A percentile compares a stretch with the other conserved stretches of the same genome.
phyloP scores from a whole-genome alignment of 1,140 invertebrate species.

The Delia radicum region DNA sequence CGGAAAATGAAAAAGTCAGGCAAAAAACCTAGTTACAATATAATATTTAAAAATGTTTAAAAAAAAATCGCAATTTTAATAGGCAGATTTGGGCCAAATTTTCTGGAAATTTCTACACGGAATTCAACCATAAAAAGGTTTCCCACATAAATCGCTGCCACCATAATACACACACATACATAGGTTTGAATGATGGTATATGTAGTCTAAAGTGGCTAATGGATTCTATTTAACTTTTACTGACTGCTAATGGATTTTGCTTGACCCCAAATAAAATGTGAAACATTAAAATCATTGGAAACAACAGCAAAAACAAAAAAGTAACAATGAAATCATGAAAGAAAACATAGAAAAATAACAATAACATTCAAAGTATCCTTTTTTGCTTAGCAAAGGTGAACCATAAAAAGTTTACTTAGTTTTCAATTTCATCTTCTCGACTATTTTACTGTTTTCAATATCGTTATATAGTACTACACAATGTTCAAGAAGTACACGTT shows the following conservation, averaged over 20 bases:
- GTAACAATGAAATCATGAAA: slow-evolving; percentile 33
- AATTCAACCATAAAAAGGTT: too few species aligned
- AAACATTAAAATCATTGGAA: not conserved
- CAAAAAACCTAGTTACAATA: too few species aligned
- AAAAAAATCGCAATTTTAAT: too few species aligned
- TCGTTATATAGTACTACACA: too few species aligned
- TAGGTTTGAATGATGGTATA: not conserved
- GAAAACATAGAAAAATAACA: slow-evolving; percentile 28
- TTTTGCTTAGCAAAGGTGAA: slow-evolving; percentile 14
- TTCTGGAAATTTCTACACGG: too few species aligned
- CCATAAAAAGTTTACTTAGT: not conserved
- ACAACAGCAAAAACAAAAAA: slow-evolving; percentile 32
- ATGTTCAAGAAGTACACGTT: too few species aligned
- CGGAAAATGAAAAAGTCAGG: too few species aligned
- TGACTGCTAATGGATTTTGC: slow-evolving; percentile 55
- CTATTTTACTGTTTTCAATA: not conserved
- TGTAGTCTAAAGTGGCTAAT: slow-evolving; percentile 38
- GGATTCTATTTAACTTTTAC: slow-evolving; percentile 55
- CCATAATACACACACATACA: not conserved
- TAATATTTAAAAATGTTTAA: too few species aligned
- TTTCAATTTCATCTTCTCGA: not conserved
- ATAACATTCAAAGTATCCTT: slow-evolving; percentile 9
- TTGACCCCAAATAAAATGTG: slow-evolving; percentile 54
- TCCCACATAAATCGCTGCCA: too few species aligned
- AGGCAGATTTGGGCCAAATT: too few species aligned